Evolutionary conservation across 35 echinoderm and acorn worm species (phyloP), one percentile per base, ranked within the genome.

Genomic region (Heliocidaris tuberculata): DNA sequence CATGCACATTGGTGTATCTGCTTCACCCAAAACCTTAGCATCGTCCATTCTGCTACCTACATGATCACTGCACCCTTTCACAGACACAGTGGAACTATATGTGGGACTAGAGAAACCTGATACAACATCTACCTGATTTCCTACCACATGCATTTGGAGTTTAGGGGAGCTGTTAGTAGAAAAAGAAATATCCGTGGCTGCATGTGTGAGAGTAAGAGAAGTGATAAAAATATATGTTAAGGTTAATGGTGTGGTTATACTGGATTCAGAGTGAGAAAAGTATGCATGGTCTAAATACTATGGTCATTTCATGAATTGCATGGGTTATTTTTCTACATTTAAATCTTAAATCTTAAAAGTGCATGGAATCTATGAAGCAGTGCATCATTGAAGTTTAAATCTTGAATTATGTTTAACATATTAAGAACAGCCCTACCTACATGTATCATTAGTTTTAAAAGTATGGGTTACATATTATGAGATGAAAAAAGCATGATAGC

Each of bases 151-250:
- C 48, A 31, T 56, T 12, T 93, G 31, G 27, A 59, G 29, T 6
- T 93, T 59, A n/a, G 91, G 21, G 29, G 91, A 54, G 91, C 91
- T 93, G 91, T 93, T 93, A 93, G 91, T 93, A 59, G 50, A 48
- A 59, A 93, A 93, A 59, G 91, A 50, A 93, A 93, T 48, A 93
- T 93, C 91, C 91, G 9, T 93, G 91, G 91, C 91, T 93, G 91
- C 91, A 93, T 93, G 91, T 93, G 91, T 93, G 48, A 93, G 29
- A 93, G 19, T 93, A 48, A 93, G 27, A 48, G 50, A 59, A 71
- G 49, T 85, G 61, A 31, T 49, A 94, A 85, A 86, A 31, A 94
- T 32, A 94, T 85, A 52, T 94, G 85, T 85, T 94, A 47, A 19
- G 85, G 16, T 48, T 93, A 59, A 31, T 56, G 47, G n/a, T 49